Evolutionary conservation across 1,140 invertebrate species (phyloP), one percentile per base, ranked within the genome.

Genomic region (Drosophila grimshawi): DNA sequence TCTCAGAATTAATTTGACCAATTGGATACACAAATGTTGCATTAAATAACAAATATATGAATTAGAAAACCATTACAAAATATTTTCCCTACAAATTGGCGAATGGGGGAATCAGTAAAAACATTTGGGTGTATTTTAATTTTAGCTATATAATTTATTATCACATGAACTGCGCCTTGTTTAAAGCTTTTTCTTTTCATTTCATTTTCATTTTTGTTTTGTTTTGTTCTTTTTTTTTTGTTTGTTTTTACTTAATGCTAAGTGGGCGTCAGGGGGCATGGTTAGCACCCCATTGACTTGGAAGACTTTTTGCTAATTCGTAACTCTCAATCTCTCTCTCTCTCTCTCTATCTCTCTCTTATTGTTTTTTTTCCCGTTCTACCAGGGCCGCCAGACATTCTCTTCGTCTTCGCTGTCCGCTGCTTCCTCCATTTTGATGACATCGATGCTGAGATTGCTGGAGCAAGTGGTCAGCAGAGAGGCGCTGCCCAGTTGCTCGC

Each of bases 361-460:
- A 8, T 7, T 33, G 5, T 43, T 35, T 49, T 49, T 39, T 35
- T 48, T 35, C 3, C 19, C n/a, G n/a, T 7, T 56, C 93, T 94
- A 95, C 95, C 95, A 96, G 6, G 95, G 95, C 76, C 95, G 93
- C 95, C 95, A 96, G 33, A 95, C 94, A 53, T 94, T 93, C 67
- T 95, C 94, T 70, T 92, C 91, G 11, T 56, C 92, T 79, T 79
- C 94, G 92, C 51, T 94, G 94, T 90, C 90, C 0, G 73, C 65
- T 48, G 49, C 49, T 45, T 76, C 77, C 4, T 77, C 75, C 52
- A 82, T 71, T 62, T 81, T 89, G 56, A 52, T 70, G 4, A 81
- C 80, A 70, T 92, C 78, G 3, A 81, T 78, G 70, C 70, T 69
- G 69, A 60, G 49, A 29, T 60, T 65, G 43, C 62, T 73, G 35